Evolutionary conservation across 2,797 vertebrate species (phyloP), one percentile per base, ranked within the genome.

Genomic region (Aphelocoma californica): DNA sequence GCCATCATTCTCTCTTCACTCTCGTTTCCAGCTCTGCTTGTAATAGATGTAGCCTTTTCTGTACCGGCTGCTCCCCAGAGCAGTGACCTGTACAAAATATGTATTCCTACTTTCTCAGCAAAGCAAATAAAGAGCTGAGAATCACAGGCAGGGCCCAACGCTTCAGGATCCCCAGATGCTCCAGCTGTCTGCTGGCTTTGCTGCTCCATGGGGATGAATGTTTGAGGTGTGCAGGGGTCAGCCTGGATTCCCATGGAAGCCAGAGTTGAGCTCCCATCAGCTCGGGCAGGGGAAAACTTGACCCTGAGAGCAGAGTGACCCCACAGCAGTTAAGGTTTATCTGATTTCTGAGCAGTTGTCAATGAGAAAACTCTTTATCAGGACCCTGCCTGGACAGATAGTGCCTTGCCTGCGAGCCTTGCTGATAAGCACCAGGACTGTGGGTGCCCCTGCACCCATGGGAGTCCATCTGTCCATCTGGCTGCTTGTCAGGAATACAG

Each of bases 71-170:
- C 21, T 71, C 15, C 34, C 42, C 25, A n/a, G 74, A 65, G 47
- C 36, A 38, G 12, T 25, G 31, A 38, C 24, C 38, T 79, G 34
- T 62, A 31, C 40, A 56, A 85, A 87, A 85, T 4, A 51, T 0
- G 0, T 56, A 40, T 57, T 84, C 84, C 70, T 6, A 31, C 31
- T 72, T 87, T 36, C 44, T n/a, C 34, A 38, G 45, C 2, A 3
- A 16, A 87, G 18, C 31, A 42, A 58, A 58, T 32, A 17, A 61
- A 50, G 53, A 58, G 16, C 47, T 77, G 60, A 77, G 57, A 48
- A 58, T 29, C 2, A 2, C 31, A 36, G 44, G 34, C 24, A 72
- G 38, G 18, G 28, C 45, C 23, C n/a, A 34, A 57, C 0, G 0
- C 45, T 65, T 57, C 1, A 11, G 58, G 50, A 61, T 2, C 5